These are phyloP conservation scores for Polypedilum vanderplanki DNA, from an alignment of 1,140 invertebrate genomes.

Conservation along the genomic window DNA sequence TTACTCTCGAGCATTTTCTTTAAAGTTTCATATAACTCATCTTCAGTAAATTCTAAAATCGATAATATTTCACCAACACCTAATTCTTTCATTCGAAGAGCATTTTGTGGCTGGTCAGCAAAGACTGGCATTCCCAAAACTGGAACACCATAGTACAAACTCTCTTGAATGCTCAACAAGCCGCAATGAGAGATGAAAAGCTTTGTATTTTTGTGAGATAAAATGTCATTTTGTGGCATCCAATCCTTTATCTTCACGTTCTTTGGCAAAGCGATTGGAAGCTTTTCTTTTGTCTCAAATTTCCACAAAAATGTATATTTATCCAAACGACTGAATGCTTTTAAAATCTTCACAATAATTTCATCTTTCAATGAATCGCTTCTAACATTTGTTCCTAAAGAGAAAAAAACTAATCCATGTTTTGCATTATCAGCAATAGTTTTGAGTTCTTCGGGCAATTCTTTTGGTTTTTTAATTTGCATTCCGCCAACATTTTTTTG, in stretches of 20 bases:
- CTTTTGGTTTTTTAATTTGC: constrained; percentile 42
- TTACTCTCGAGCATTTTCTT: constrained; percentile 36
- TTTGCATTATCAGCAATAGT: constrained; percentile 49
- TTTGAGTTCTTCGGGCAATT: constrained; percentile 45
- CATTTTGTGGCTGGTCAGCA: constrained; percentile 50
- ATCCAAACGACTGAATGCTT: constrained; percentile 48
- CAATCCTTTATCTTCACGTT: constrained; percentile 58
- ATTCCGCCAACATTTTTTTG: constrained; percentile 54
- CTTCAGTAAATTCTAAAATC: constrained; percentile 32
- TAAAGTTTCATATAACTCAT: constrained; percentile 34
- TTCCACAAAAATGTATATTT: constrained; percentile 59
- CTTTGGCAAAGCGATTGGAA: constrained; percentile 42
- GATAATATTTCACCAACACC: constrained; percentile 28
- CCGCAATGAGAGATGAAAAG: constrained; percentile 56
- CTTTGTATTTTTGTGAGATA: constrained; percentile 49
- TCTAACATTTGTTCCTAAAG: constrained; percentile 54
- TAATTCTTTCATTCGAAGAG: constrained; percentile 11
- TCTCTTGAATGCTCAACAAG: constrained; percentile 51
- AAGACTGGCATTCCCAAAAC: constrained; percentile 54
- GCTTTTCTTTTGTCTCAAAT: constrained; percentile 46
- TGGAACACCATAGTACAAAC: constrained; percentile 48
- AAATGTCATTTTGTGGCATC: constrained; percentile 58
- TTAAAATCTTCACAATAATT: constrained; percentile 47
- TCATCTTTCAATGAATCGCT: constrained; percentile 47
- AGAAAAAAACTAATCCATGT: constrained; percentile 55